Percentiles rank a stretch among this genome's conserved stretches.
phyloP scores from a whole-genome alignment of 2,797 vertebrate species.

The Oryzias dopingdopingensis region DNA sequence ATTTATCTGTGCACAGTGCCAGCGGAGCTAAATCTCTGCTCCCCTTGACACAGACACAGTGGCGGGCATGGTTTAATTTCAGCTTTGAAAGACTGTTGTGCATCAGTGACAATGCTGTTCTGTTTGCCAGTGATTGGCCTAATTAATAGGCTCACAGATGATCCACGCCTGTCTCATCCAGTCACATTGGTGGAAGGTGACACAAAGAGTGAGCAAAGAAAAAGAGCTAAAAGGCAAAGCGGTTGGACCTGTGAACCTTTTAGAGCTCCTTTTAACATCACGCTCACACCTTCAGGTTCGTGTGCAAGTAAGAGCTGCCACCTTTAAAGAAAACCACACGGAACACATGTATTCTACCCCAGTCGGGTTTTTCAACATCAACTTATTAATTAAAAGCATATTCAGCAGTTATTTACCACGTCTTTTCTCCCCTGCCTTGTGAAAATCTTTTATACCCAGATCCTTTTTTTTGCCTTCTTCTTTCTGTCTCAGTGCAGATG shows the following conservation, averaged over 20 bases:
- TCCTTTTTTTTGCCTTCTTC: conserved; percentile 5
- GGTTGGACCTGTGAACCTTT: conserved; percentile 44
- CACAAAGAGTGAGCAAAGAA: conserved; percentile 12
- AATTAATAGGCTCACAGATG: conserved; percentile 74
- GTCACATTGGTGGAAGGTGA: conserved; percentile 37
- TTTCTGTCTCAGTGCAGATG: conserved; percentile 36
- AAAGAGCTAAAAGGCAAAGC: conserved; percentile 30
- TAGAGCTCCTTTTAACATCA: conserved; percentile 19
- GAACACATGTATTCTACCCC: conserved; percentile 27
- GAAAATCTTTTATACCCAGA: conserved; percentile 44
- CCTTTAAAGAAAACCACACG: conserved; percentile 4
- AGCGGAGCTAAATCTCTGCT: conserved; percentile 70
- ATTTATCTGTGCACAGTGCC: conserved; percentile 70
- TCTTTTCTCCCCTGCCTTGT: conserved; percentile 26
- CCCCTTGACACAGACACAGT: conserved; percentile 66
- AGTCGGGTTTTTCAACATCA: conserved; percentile 43
- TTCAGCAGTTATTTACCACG: conserved; percentile 39
- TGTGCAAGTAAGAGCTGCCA: conserved; percentile 18
- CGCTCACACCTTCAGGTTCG: conserved; percentile 27
- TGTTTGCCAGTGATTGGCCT: conserved; percentile 74
- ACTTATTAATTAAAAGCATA: conserved; percentile 54
- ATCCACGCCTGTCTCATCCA: conserved; percentile 54
- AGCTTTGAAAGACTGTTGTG: conserved; percentile 69
- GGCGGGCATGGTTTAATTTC: conserved; percentile 74
- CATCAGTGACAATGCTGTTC: conserved; percentile 62